phyloP scores from a whole-genome alignment of 53 echinoderm and acorn worm genomes.

The Glandiceps talaboti region DNA sequence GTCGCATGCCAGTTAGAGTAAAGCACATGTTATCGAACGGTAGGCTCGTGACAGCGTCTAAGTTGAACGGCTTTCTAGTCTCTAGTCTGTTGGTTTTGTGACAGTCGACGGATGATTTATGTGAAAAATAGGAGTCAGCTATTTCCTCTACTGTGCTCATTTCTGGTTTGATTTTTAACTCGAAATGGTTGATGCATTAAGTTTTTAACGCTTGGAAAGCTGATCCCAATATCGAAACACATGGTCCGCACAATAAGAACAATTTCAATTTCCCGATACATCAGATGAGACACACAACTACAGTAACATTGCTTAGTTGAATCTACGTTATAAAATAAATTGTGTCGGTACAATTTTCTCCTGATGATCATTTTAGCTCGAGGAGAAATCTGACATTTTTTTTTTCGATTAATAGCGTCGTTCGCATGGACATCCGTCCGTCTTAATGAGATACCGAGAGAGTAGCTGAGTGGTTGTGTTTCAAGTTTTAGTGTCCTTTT shows the following conservation, averaged over 20 bases:
- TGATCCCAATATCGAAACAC: background rate
- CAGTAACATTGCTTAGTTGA: too few species aligned
- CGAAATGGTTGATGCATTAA: background rate
- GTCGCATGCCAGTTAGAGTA: constrained; percentile 2
- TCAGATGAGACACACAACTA: background rate
- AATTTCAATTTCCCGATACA: background rate
- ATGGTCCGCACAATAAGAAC: background rate
- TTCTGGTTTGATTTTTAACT: background rate
- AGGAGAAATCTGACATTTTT: too few species aligned
- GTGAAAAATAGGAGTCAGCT: background rate
- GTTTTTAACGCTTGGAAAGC: background rate
- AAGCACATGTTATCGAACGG: constrained; percentile 4
- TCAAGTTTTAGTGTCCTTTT: too few species aligned
- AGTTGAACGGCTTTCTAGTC: background rate
- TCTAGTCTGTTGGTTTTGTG: background rate
- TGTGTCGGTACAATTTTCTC: too few species aligned
- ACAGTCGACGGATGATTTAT: background rate
- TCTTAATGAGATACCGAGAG: too few species aligned
- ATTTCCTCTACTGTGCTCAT: background rate
- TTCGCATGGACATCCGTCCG: too few species aligned
- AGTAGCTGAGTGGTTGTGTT: too few species aligned
- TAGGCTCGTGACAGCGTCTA: constrained; percentile 10
- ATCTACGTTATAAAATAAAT: too few species aligned
- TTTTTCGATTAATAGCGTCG: too few species aligned
- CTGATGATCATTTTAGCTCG: too few species aligned